Evolutionary conservation across 2,888 invertebrate species (phyloP), one percentile per base, ranked within the genome.

Genomic region (Pheosia gnoma): DNA sequence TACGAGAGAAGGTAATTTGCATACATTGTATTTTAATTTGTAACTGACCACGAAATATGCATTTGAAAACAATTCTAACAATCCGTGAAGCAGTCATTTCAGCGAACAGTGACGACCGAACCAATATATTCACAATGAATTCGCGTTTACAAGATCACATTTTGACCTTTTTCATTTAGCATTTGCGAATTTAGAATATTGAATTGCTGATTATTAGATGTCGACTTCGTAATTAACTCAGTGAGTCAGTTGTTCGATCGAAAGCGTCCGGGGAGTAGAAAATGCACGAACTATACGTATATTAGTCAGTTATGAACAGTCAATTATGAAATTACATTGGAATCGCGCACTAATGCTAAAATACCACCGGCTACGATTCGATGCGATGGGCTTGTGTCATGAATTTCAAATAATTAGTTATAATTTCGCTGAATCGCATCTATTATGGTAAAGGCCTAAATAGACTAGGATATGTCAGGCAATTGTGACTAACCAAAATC

Each of bases 1-100:
- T 99, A 60, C 95, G 99, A 68, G 99, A 99, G 91, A 99, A 98
- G 94, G 98, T 94, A 86, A 73, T 65, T 64, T 59, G 41, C 70
- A 72, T 71, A 43, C 61, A 62, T 70, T 70, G 54, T 63, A 43
- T 59, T 66, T 59, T 39, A 60, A 62, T 58, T 57, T 59, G 49
- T 59, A 69, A 58, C 57, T 59, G 60, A 62, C 63, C 58, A 58
- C 59, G 56, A 67, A 69, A 63, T 68, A 62, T 65, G 57, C 62
- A 67, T 66, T 55, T 62, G 63, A 59, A 70, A 64, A 65, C 60
- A 62, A 63, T 69, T 66, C 62, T 37, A 68, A 57, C 51, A 57
- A 37, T 25, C 45, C 25, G 25, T 38, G 45, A 9, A 59, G 39
- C 54, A 59, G 25, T 11, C 51, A 56, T 65, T 66, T 67, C 63